A percentile compares a stretch with the other conserved stretches of the same genome.
Conservation (phyloP, 2,113 vertebrate species). For the Grammomys surdaster region DNA sequence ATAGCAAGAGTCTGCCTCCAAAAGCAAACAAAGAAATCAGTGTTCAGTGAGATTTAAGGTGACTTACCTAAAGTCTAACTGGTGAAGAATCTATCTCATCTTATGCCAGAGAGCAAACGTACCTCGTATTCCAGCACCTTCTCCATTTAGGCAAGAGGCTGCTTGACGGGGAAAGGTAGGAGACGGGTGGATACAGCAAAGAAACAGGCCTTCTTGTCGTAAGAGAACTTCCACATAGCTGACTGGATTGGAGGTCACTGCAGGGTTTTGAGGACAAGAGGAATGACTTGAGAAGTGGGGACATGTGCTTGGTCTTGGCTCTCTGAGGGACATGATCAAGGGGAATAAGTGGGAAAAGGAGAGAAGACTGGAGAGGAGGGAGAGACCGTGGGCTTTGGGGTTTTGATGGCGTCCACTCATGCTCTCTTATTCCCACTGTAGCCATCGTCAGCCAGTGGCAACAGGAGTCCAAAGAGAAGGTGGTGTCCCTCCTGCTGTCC, state of each 20-base stretch:
- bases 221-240: neutral
- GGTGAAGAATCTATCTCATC: neutral
- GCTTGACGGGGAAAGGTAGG: neutral
- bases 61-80: conserved; percentile 24
- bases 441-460: conserved; percentile 96
- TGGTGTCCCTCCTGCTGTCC: conserved; percentile 93
- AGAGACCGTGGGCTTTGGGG: neutral
- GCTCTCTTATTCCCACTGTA: conserved; percentile 72
- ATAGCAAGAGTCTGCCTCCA: neutral
- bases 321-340: neutral
- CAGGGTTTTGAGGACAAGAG: conserved; percentile 9
- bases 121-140: neutral
- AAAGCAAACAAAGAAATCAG: conserved; percentile 6
- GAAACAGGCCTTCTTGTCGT: neutral
- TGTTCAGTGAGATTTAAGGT: neutral
- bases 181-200: neutral
- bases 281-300: neutral
- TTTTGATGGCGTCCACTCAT: neutral
- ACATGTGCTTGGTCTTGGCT: neutral
- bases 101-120: neutral
- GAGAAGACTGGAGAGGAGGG: neutral
- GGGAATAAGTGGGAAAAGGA: neutral
- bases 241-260: neutral
- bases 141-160: neutral
- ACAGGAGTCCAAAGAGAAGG: conserved; percentile 95